Evolutionary conservation across 2,113 vertebrate genomes (phyloP), one percentile per base, ranked within the genome.

Genomic region (Dicrurus megarhynchus): DNA sequence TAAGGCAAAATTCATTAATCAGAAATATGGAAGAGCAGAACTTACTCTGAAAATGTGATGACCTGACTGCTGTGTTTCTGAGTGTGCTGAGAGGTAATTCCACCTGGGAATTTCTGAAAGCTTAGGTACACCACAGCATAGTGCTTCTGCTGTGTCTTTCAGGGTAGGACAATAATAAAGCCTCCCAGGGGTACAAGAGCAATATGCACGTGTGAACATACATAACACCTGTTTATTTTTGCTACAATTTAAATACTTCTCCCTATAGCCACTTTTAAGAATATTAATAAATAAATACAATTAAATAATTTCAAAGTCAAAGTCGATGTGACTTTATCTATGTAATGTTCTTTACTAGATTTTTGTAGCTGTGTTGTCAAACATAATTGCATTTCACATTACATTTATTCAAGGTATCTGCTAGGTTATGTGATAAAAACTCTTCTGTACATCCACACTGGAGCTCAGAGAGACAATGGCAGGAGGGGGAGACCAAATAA

Each of bases 1-100:
- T 56, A 28, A 95, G 78, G 35, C 18, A 56, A 89, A 95, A 87
- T 70, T 75, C 13, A 76, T 90, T 80, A 71, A 79, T 53, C 75
- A 93, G 82, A 85, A 89, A 64, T 73, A 70, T 26, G 26, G 27
- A 60, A 87, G 37, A 87, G 19, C 1, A 7, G 22, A 52, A 68
- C n/a, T 87, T 75, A 22, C 24, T 17, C 22, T 76, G 70, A 71
- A 94, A 79, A 81, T 1, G 4, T 35, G 65, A 28, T 4, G 1
- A 19, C 12, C 9, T 53, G 32, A 22, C 18, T 80, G 59, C 32
- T 3, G 2, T 59, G 39, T 8, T 64, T 55, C 44, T 53, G 14
- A 32, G 27, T 27, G 13, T 57, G 37, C 47, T 69, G 42, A 65
- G 37, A 28, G 3, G 30, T 28, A 55, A 69, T 65, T 39, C 23